phyloP scores from a whole-genome alignment of 2,797 vertebrate species.

The Acanthornis magna region DNA sequence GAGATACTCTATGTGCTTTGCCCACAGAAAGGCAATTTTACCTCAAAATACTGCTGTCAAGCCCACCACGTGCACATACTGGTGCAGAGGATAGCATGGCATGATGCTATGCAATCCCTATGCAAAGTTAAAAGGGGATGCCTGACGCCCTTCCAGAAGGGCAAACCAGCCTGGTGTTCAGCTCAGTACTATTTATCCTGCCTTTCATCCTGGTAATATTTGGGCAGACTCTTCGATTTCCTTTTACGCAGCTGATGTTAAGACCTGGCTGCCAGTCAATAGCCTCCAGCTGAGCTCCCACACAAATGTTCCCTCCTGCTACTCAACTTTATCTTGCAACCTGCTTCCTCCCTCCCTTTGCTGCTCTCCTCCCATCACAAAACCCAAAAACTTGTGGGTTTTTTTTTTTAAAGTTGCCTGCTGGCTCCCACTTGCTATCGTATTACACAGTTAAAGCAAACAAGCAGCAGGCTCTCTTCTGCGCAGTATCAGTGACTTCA shows the following conservation, averaged over 20 bases:
- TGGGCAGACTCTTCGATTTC: conserved; percentile 8
- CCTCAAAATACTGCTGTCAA: neutral
- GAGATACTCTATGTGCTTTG: neutral
- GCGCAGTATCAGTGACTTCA: neutral
- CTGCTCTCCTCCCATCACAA: neutral
- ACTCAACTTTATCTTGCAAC: neutral
- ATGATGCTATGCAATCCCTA: neutral
- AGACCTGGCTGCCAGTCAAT: conserved; percentile 15
- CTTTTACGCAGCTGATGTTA: conserved; percentile 12
- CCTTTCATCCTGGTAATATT: neutral
- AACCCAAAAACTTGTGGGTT: neutral
- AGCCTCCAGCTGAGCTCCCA: neutral
- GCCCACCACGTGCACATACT: fast-evolving
- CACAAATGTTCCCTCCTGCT: neutral
- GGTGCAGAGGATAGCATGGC: fast-evolving
- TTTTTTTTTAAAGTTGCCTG: neutral
- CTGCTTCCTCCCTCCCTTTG: neutral
- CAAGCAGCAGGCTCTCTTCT: neutral
- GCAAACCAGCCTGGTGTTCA: neutral
- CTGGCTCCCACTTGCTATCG: neutral
- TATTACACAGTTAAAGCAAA: neutral
- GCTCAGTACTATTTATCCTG: neutral
- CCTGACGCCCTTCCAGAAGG: neutral
- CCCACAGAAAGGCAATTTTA: neutral
- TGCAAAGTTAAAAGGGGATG: neutral